Percentiles rank a stretch among this genome's conserved stretches.
Evolutionary conservation across 1,140 invertebrate genomes (phyloP).

Genomic region (Neoseiulus cucumeris): DNA sequence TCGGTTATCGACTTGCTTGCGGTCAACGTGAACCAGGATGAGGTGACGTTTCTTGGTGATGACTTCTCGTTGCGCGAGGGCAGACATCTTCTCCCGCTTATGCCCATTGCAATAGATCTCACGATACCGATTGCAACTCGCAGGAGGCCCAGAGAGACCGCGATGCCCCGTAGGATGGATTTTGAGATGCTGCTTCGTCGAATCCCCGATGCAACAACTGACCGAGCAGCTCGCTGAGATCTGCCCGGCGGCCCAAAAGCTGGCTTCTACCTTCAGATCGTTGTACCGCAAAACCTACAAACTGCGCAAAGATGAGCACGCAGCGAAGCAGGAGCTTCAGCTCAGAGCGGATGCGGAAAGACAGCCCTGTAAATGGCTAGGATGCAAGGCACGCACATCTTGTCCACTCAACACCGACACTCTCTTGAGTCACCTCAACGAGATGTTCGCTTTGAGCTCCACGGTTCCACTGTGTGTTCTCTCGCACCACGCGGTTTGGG

Average conservation of each 20-base stretch:
- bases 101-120: not conserved
- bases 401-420: no score
- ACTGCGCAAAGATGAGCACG: no score
- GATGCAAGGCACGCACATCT: no score
- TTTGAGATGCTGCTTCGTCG: not conserved
- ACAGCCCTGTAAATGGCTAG: no score
- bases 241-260: not conserved
- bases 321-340: no score
- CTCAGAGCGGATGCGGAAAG: no score
- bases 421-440: no score
- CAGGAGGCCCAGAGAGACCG: not conserved
- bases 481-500: no score
- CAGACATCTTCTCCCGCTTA: not conserved
- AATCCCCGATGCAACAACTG: not conserved
- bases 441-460: no score
- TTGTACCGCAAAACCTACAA: no score
- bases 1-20: not conserved
- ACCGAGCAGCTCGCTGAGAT: not conserved
- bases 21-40: not conserved
- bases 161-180: not conserved
- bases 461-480: no score
- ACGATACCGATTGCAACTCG: not conserved
- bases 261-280: no score
- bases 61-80: not conserved
- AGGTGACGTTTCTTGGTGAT: not conserved